These are phyloP conservation scores for Colius striatus DNA, from an alignment of 2,113 vertebrate genomes.

Conservation along the genomic window DNA sequence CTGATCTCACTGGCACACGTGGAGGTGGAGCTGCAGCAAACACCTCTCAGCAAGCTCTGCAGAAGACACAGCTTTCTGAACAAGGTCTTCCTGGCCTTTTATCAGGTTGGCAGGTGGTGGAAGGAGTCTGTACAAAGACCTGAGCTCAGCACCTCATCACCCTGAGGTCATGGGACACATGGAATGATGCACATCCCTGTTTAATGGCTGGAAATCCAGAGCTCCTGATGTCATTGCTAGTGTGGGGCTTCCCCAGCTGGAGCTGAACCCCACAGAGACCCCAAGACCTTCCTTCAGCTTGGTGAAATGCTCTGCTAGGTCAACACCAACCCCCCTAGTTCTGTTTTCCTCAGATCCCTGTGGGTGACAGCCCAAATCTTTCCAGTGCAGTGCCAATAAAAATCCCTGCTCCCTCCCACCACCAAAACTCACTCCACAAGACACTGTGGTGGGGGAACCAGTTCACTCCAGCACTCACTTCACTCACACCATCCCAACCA, in stretches of 20 bases:
- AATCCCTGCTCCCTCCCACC: fast-evolving
- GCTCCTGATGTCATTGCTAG: no score
- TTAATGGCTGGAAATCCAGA: background rate
- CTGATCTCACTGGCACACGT: background rate
- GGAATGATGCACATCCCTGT: background rate
- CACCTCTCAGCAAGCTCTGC: background rate
- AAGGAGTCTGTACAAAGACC: background rate
- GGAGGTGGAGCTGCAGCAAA: background rate
- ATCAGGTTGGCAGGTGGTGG: no score
- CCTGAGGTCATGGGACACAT: background rate
- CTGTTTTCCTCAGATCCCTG: background rate
- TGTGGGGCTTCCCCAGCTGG: background rate
- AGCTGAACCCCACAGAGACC: background rate
- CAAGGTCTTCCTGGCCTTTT: background rate
- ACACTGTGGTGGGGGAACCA: fast-evolving
- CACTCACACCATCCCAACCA: background rate
- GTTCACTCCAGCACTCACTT: background rate
- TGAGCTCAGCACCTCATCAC: background rate
- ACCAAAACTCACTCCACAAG: background rate
- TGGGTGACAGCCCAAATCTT: background rate
- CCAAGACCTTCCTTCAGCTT: fast-evolving
- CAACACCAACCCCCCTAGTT: background rate
- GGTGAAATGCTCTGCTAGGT: background rate
- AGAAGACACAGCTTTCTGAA: background rate
- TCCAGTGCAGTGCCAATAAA: background rate